Evolutionary conservation across 1,140 invertebrate species (phyloP), one percentile per base, ranked within the genome.

Genomic region (Eueides isabella): DNA sequence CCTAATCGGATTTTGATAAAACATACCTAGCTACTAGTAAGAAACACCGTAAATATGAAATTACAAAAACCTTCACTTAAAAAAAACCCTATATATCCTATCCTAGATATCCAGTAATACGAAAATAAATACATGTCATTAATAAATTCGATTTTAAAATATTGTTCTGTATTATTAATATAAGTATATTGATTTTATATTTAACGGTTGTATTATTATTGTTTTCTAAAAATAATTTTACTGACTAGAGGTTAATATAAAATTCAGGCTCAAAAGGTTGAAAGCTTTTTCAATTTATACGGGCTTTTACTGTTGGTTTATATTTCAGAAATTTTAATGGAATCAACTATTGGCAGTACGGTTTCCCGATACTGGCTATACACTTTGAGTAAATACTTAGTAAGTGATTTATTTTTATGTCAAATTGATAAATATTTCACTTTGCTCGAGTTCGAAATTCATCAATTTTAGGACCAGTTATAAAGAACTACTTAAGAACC

Each of bases 221-320:
- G 11, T 55, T 23, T 55, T 55, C 23, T 4, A 55, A 78, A 80
- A 81, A 85, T 80, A 71, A 82, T 84, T 81, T 72, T 76, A 82
- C 80, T 82, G 78, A 80, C 75, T 84, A 76, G 77, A 55, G 66
- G 65, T 65, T 70, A 76, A 83, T 83, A 80, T 70, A 77, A 78
- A 82, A 81, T 79, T 81, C 80, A 76, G 61, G 61, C 14, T 70
- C 69, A 77, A 79, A 72, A 66, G 74, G 76, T 70, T 76, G 72
- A 86, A 86, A 83, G 83, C 82, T 84, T 84, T 86, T 79, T 80
- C 83, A 82, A 83, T 81, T 80, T 80, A 70, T 77, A 38, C 70
- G 26, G 26, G 31, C 61, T 68, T 48, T 19, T 69, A 55, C 48
- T 55, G 11, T 71, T 61, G 35, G 75, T 61, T 63, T 38, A 71